Conservation (phyloP, 1,140 invertebrate genomes). For the Colletes gigas region DNA sequence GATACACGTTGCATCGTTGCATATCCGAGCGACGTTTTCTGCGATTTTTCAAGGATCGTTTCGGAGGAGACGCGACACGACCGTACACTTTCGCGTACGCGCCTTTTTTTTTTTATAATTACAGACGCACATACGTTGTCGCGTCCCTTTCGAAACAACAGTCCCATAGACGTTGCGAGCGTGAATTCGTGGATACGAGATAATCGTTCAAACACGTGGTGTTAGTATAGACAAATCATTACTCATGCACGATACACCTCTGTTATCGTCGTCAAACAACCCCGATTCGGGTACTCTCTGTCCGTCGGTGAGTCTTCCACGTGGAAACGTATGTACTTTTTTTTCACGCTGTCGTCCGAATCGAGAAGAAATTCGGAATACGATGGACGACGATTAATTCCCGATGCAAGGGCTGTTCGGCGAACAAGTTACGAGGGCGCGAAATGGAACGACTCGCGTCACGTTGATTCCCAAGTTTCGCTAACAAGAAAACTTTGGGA, state of each 20-base stretch:
- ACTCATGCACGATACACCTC: constrained; percentile 57
- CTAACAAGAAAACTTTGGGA: constrained; percentile 21
- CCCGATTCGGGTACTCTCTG: constrained; percentile 1
- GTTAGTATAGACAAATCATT: constrained; percentile 59
- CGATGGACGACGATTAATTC: not conserved
- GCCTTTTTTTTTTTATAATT: too few relatives aligned
- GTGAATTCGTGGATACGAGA: constrained; percentile 44
- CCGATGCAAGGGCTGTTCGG: not conserved
- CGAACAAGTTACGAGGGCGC: not conserved
- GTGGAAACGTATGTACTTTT: constrained; percentile 29
- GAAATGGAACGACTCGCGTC: not conserved
- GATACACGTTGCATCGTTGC: too few relatives aligned
- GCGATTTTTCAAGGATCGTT: too few relatives aligned
- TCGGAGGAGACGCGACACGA: too few relatives aligned
- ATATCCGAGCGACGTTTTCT: too few relatives aligned
- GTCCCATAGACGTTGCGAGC: too few relatives aligned
- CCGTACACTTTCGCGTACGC: too few relatives aligned
- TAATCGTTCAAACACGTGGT: constrained; percentile 52
- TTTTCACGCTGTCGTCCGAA: too few relatives aligned
- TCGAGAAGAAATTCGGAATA: not conserved
- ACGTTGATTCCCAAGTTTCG: not conserved
- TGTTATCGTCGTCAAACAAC: constrained; percentile 32
- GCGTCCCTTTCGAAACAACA: too few relatives aligned
- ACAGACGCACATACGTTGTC: too few relatives aligned
- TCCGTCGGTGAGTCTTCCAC: constrained; percentile 25